These are phyloP conservation scores for Myiopsitta monachus DNA, from an alignment of 2,113 vertebrate genomes.

Conservation along the genomic window DNA sequence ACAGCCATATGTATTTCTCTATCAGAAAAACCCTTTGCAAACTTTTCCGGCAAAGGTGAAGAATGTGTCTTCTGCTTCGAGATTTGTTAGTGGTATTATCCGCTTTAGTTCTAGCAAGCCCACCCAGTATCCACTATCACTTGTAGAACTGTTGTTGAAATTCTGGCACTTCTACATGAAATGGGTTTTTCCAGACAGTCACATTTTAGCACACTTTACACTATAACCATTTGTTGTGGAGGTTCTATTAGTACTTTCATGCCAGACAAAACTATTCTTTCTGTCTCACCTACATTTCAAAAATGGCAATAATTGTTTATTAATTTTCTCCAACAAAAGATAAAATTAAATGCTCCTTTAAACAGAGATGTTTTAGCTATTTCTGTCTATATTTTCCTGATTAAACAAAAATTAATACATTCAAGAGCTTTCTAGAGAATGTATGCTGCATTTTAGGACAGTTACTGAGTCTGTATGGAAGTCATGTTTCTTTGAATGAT, in stretches of 20 bases:
- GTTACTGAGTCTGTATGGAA: background rate
- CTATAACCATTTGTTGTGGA: background rate
- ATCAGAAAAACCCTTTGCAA: background rate
- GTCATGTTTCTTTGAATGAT: background rate
- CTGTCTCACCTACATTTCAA: background rate
- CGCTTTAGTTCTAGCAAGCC: background rate
- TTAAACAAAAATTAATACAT: background rate
- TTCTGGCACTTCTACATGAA: background rate
- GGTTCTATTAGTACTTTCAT: background rate
- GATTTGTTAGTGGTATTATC: background rate
- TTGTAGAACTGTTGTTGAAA: background rate
- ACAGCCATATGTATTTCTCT: background rate
- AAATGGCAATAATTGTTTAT: background rate
- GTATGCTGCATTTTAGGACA: background rate
- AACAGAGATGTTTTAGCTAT: background rate
- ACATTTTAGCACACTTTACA: background rate
- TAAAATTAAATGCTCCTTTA: background rate
- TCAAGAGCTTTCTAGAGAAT: background rate
- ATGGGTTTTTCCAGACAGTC: background rate
- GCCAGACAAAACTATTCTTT: background rate
- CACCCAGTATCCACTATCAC: background rate
- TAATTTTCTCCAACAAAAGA: background rate
- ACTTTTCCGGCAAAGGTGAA: background rate
- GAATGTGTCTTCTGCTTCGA: background rate
- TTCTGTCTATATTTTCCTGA: background rate